Evolutionary conservation across 2,888 invertebrate species (phyloP).

Genomic region (Yponomeuta plumbellus): DNA sequence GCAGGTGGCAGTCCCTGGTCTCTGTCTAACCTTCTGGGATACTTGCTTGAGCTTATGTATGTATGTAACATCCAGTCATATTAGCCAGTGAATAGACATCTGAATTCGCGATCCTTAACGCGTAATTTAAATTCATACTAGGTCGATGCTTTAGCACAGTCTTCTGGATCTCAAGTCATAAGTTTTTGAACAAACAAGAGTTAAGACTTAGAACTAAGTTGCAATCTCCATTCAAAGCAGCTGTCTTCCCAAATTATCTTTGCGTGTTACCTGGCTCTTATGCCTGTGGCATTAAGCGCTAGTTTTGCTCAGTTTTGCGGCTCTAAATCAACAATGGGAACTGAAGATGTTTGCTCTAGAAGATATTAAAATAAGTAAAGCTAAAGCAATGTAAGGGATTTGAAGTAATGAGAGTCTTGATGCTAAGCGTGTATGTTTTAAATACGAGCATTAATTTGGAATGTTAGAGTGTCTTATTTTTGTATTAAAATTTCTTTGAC

Average conservation of each 20-base stretch:
- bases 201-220: conserved; percentile 7
- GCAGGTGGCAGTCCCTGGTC: no score
- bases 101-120: not conserved
- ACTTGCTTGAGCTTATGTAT: no score
- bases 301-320: not conserved
- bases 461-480: no score
- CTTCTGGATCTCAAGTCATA: conserved; percentile 1
- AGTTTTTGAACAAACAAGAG: conserved; percentile 3
- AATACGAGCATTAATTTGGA: not conserved
- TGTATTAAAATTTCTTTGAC: no score
- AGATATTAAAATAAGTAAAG: conserved; percentile 6
- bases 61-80: no score
- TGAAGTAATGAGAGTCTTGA: not conserved
- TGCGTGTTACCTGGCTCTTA: not conserved
- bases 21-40: no score
- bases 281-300: not conserved
- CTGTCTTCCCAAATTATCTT: not conserved
- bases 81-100: no score
- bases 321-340: not conserved
- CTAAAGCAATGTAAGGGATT: not conserved
- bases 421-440: not conserved
- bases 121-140: not conserved
- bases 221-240: not conserved
- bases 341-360: conserved; percentile 3
- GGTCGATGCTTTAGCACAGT: not conserved